Evolutionary conservation across 2,888 invertebrate genomes (phyloP).

Genomic region (Cordilura impudica): DNA sequence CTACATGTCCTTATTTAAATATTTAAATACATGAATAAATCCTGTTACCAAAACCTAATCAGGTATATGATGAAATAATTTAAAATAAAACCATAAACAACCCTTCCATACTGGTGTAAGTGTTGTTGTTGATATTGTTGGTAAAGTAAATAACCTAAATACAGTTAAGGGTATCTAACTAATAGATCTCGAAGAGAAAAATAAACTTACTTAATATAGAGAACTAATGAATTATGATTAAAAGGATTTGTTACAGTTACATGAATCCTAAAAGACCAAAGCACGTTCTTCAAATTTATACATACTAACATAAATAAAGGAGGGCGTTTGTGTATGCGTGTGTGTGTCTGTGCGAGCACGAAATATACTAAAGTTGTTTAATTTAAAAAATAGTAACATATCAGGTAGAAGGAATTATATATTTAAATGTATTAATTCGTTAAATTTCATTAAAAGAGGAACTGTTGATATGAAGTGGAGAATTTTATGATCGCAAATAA

Average conservation of each 20-base stretch:
- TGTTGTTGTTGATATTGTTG: background rate
- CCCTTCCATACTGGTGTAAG: conserved; percentile 11
- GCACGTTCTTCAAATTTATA: conserved; percentile 27
- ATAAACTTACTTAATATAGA: conserved; percentile 66
- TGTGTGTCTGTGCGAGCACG: background rate
- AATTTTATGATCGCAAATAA: too few relatives aligned
- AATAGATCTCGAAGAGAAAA: conserved; percentile 8
- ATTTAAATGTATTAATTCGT: too few relatives aligned
- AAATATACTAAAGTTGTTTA: too few relatives aligned
- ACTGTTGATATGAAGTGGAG: too few relatives aligned
- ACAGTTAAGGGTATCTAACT: background rate
- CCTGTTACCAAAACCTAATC: conserved; percentile 27
- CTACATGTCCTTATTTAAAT: conserved; percentile 2
- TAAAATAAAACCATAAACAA: conserved; percentile 41
- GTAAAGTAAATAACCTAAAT: background rate
- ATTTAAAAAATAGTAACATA: too few relatives aligned
- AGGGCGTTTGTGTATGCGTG: background rate
- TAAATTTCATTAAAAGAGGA: too few relatives aligned
- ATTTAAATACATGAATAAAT: conserved; percentile 38
- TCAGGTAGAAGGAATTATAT: too few relatives aligned
- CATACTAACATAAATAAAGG: background rate
- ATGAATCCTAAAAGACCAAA: conserved; percentile 57
- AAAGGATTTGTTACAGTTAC: conserved; percentile 71
- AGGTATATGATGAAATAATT: conserved; percentile 52
- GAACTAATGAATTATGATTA: conserved; percentile 74